Conservation (phyloP, 23 tunicate genomes). For the Diplosoma virens region DNA sequence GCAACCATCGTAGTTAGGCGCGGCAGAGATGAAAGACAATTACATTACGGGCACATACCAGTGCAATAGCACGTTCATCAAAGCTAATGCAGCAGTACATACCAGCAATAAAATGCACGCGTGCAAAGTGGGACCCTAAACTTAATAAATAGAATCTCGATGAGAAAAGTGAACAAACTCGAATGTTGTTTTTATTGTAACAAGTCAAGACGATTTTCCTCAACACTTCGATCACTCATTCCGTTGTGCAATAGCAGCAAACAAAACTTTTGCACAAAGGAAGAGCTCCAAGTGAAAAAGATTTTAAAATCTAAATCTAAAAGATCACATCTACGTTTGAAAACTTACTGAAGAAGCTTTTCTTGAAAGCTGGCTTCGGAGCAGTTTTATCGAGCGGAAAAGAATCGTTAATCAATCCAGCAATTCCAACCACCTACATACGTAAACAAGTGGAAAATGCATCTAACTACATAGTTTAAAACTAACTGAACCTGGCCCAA, state of each 20-base stretch:
- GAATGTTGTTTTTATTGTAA: neutral
- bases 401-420: conserved; percentile 77
- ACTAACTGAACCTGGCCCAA: too few relatives aligned
- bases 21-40: neutral
- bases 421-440: conserved; percentile 71
- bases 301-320: neutral
- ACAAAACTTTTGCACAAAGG: conserved; percentile 62
- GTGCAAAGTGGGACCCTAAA: neutral
- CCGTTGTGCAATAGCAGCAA: conserved; percentile 76
- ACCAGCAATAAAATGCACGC: neutral
- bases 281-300: conserved; percentile 9
- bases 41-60: conserved; percentile 45
- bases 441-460: too few relatives aligned
- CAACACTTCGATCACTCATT: conserved; percentile 53
- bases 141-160: neutral
- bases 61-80: conserved; percentile 53
- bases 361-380: conserved; percentile 81
- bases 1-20: too few relatives aligned
- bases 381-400: conserved; percentile 79
- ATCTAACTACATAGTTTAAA: too few relatives aligned
- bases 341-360: conserved; percentile 66
- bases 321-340: neutral
- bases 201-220: neutral
- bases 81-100: conserved; percentile 28
- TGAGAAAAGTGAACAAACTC: neutral